Base-by-base conservation (phyloP, 2,113 vertebrate species). In the Ophiodon elongatus region DNA sequence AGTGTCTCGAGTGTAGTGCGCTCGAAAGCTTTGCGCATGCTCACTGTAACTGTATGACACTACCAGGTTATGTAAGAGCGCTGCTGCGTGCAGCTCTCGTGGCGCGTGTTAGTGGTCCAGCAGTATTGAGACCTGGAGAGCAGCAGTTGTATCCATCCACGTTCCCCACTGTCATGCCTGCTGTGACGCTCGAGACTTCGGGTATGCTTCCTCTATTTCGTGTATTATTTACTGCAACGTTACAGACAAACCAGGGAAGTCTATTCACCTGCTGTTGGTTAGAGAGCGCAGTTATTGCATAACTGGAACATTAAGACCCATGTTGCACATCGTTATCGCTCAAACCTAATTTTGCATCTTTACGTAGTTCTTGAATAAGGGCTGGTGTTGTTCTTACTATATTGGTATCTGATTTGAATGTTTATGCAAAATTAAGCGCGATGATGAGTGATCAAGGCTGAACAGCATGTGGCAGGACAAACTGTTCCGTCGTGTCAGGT, bases 141-240 rank as follows among this genome's bases (percentile, higher is more conserved):
- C 23, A 70, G 57, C 13, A 41, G 13, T 37, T 15, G 17, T 9
- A 27, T 80, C 52, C 52, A 73, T 52, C 68, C 41, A 6, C 2
- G 2, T 2, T 1, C 4, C 7, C 31, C 13, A 0, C 33, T 11
- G 6, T 27, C 41, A 92, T 92, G 91, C 19, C 81, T 6, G 56
- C 76, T 0, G 77, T 81, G 41, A 57, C 45, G 69, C 17, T 15
- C 8, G 23, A 69, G 2, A 14, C 4, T 9, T 23, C 84, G 79
- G 89, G 91, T 92, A 63, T 63, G 75, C 10, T 10, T 62, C 8
- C 23, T 21, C 2, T 8, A 19, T 31, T 45, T 17, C 27, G 14
- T 4, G 14, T 4, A 13, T 68, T 56, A 8, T 6, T 27, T 15
- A 15, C 13, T 59, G 56, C 29, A 0, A 23, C 19, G 33, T 25